Conservation (phyloP, 2,113 vertebrate species). For the Holacanthus passer region DNA sequence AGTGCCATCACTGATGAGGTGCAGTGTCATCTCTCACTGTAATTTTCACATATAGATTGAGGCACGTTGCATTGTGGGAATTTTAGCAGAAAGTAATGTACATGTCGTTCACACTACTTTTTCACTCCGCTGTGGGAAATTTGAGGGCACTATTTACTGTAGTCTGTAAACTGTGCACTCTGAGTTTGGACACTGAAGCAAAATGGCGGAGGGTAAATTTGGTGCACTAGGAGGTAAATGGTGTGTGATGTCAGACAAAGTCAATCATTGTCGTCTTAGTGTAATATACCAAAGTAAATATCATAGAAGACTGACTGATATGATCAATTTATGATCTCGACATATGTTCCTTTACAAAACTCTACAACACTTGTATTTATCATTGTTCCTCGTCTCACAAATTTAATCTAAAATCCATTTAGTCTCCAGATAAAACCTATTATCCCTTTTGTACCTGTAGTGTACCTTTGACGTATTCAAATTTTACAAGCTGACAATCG, state of each 20-base stretch:
- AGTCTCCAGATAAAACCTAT: constrained; percentile 38
- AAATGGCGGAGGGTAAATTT: neutral
- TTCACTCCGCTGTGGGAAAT: neutral
- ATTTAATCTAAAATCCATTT: constrained; percentile 45
- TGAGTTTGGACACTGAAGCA: neutral
- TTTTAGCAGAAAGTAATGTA: neutral
- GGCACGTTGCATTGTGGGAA: neutral
- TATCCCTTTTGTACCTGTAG: constrained; percentile 27
- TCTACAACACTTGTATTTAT: neutral
- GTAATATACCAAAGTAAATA: neutral
- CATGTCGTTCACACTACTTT: neutral
- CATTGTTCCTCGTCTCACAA: neutral
- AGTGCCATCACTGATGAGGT: neutral
- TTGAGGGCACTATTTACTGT: neutral
- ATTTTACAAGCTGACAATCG: constrained; percentile 8
- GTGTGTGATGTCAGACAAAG: neutral
- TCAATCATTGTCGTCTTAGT: neutral
- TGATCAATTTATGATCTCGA: neutral
- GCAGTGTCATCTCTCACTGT: neutral
- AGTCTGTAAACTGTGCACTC: neutral
- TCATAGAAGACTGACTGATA: neutral
- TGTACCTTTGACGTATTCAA: constrained; percentile 6
- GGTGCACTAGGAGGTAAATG: too few species aligned
- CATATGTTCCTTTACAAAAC: neutral
- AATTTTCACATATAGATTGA: neutral